Evolutionary conservation across 2,888 invertebrate genomes (phyloP), one percentile per base, ranked within the genome.

Genomic region (Zele albiditarsus): DNA sequence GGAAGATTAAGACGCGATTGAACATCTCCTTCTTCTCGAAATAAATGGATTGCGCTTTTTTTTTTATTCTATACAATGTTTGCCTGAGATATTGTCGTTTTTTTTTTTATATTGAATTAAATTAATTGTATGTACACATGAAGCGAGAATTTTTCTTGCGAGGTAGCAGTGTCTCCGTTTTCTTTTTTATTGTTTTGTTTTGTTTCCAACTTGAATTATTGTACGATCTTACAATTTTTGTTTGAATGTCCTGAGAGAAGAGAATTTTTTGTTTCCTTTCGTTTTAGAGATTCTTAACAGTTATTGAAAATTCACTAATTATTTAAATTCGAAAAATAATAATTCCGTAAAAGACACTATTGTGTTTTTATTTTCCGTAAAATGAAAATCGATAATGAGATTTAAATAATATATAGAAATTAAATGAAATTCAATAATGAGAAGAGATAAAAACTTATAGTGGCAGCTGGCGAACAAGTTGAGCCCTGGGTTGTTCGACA

Each of bases 391-490:
- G 38, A 38, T 58, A 23, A 38, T 33, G 38, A 53, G n/a, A 49
- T 71, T 53, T 58, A 66, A 63, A 33, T 20, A 74, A 65, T 70
- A 0, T 2, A 78, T 53, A 31, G 62, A 66, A 79, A 74, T 75
- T 73, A 20, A 49, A 28, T 46, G 2, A 62, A 38, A 58, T 25
- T 33, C 14, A 67, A 49, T 16, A 27, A 33, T 27, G 23, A 67
- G 4, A 38, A 27, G 16, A 67, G 12, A 49, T 67, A 16, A 49
- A 67, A 73, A 73, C 74, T 74, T 28, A 71, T 68, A 75, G 74
- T 80, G 81, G 75, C 81, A 81, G 81, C 75, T 80, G 81, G 79
- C 71, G 80, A 80, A 80, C 80, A 80, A 78, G 70, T 78, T 79
- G 78, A 79, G 80, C 79, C 80, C 79, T 77, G 73, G 75, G 77